A percentile compares a stretch with the other conserved stretches of the same genome.
phyloP scores from a whole-genome alignment of 2,797 vertebrate genomes.

The Sardinella longiceps region DNA sequence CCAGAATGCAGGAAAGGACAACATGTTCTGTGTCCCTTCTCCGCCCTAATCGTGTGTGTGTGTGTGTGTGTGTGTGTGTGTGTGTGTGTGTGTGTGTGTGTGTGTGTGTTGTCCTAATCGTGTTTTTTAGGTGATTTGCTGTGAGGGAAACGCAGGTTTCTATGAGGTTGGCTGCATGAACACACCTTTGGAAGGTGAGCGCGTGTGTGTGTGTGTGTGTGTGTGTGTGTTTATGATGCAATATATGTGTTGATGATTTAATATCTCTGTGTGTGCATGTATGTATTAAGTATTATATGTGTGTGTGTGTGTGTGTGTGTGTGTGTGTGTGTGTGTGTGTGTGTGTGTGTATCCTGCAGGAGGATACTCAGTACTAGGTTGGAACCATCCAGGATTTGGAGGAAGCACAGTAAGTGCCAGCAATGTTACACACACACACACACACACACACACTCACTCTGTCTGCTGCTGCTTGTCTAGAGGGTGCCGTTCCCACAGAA shows the following conservation, averaged over 20 bases:
- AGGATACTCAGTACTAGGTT: slow-evolving; percentile 90
- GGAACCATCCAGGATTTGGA: slow-evolving; percentile 93
- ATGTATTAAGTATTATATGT: too few relatives aligned
- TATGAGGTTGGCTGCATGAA: slow-evolving; percentile 93
- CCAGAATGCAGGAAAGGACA: too few relatives aligned
- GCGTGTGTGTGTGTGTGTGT: not conserved
- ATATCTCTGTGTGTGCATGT: too few relatives aligned
- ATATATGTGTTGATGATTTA: not conserved
- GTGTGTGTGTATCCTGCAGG: slow-evolving; percentile 63
- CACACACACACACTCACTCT: not conserved
- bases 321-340: not conserved
- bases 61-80: too few relatives aligned
- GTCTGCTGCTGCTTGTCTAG: slow-evolving; percentile 61
- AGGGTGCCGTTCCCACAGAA: slow-evolving; percentile 91
- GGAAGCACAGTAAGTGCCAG: slow-evolving; percentile 85
- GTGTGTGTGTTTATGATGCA: not conserved
- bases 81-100: too few relatives aligned
- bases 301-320: too few relatives aligned
- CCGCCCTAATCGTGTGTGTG: too few relatives aligned
- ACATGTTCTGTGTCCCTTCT: too few relatives aligned
- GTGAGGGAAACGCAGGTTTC: slow-evolving; percentile 92
- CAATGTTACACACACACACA: not conserved
- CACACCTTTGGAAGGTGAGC: slow-evolving; percentile 89
- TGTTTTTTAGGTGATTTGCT: slow-evolving; percentile 89
- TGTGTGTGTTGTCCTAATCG: too few relatives aligned